phyloP scores from a whole-genome alignment of 1,140 invertebrate genomes.

The Bombyx mandarina region DNA sequence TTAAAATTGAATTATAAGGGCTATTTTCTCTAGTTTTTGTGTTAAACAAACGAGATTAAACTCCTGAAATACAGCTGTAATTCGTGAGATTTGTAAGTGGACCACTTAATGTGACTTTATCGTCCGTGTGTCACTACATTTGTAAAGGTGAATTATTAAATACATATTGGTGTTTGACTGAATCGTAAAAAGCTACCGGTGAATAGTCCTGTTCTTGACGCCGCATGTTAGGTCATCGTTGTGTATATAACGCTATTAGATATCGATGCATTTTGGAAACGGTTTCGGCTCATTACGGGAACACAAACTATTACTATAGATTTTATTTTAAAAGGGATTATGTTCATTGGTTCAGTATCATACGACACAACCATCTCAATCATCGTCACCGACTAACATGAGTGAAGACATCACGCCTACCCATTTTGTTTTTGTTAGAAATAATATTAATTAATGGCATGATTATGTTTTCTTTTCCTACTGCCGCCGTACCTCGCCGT shows the following conservation, averaged over 20 bases:
- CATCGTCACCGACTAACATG: constrained; percentile 18
- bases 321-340: neutral
- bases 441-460: constrained; percentile 50
- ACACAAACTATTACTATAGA: constrained; percentile 1
- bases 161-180: no score
- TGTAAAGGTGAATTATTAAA: no score
- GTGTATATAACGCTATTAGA: neutral
- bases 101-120: no score
- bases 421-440: constrained; percentile 9
- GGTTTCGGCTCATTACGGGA: neutral
- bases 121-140: no score
- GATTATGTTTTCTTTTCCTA: constrained; percentile 51
- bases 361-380: no score
- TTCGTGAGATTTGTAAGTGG: no score
- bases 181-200: neutral
- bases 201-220: neutral
- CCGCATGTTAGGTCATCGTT: neutral
- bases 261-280: neutral
- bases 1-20: no score
- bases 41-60: no score
- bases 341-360: no score
- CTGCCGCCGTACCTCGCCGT: constrained; percentile 22
- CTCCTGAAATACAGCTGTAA: no score
- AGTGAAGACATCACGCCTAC: constrained; percentile 55
- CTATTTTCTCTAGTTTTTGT: no score